Percentiles rank a stretch among this genome's conserved stretches.
Evolutionary conservation across 2,113 vertebrate genomes (phyloP).

Genomic region (Pedionomus torquatus): DNA sequence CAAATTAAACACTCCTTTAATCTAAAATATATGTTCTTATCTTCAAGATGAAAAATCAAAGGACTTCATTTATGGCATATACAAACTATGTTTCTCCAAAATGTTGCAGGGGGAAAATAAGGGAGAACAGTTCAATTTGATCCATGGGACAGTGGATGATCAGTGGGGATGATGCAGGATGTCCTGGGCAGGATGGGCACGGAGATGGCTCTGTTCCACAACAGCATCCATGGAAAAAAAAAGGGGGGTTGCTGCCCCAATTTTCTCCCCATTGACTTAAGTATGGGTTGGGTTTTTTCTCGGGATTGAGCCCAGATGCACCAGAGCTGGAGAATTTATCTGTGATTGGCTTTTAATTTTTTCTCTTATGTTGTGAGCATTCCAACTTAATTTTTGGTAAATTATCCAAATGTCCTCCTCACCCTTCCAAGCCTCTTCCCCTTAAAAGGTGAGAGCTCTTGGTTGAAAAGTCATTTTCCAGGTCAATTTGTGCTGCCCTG

Average conservation of each 20-base stretch:
- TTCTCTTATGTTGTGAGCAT: rapidly evolving
- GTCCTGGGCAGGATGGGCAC: too few relatives aligned
- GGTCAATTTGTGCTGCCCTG: neutral
- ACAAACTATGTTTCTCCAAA: neutral
- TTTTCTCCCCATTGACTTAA: neutral
- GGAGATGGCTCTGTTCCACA: neutral
- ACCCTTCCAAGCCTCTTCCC: neutral
- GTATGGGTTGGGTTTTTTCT: neutral
- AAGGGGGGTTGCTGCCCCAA: neutral
- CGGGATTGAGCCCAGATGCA: neutral
- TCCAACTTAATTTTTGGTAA: neutral
- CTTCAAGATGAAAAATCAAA: neutral
- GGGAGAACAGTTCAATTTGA: rapidly evolving
- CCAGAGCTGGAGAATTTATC: neutral
- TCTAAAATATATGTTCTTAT: neutral
- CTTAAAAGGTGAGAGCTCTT: neutral
- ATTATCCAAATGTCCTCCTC: neutral
- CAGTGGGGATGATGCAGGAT: rapidly evolving
- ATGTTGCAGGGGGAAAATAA: neutral
- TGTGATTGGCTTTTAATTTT: neutral
- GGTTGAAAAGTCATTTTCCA: neutral
- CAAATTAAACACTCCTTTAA: neutral
- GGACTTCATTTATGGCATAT: neutral
- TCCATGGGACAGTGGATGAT: neutral
- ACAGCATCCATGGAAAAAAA: neutral